These are phyloP conservation scores for Tetragonula clypearis DNA, from an alignment of 1,140 invertebrate genomes.

Conservation along the genomic window DNA sequence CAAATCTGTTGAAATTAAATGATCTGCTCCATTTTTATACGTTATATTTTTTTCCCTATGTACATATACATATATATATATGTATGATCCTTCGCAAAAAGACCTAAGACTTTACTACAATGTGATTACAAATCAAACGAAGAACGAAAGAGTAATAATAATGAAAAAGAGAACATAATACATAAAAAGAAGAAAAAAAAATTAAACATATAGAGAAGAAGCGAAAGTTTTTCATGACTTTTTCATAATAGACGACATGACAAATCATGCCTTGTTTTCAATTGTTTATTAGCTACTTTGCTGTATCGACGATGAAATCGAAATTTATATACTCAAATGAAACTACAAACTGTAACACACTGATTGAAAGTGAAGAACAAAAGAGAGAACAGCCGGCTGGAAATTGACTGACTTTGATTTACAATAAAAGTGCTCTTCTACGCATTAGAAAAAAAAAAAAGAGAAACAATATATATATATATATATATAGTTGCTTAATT, in stretches of 20 bases:
- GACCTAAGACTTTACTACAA: conserved; percentile 28
- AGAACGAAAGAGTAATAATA: conserved; percentile 21
- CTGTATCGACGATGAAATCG: neutral
- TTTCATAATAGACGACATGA: neutral
- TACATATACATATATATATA: conserved; percentile 36
- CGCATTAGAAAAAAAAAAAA: neutral
- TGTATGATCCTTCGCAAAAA: conserved; percentile 20
- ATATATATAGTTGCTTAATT: conserved; percentile 24
- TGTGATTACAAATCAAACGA: conserved; percentile 37
- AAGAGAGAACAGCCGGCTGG: neutral
- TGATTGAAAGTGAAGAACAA: neutral
- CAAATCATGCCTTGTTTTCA: neutral
- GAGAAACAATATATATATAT: neutral
- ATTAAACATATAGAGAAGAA: conserved; percentile 6
- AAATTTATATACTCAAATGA: neutral
- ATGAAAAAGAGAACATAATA: neutral
- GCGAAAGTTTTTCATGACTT: neutral
- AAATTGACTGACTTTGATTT: neutral
- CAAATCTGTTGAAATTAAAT: conserved; percentile 45
- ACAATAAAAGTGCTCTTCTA: neutral
- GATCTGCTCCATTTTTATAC: conserved; percentile 42
- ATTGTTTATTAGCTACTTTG: neutral
- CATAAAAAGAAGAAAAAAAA: neutral
- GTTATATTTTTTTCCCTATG: conserved; percentile 33
- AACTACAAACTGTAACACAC: neutral